Base-by-base conservation (phyloP, 2,113 vertebrate genomes). In the Eretmochelys imbricata region DNA sequence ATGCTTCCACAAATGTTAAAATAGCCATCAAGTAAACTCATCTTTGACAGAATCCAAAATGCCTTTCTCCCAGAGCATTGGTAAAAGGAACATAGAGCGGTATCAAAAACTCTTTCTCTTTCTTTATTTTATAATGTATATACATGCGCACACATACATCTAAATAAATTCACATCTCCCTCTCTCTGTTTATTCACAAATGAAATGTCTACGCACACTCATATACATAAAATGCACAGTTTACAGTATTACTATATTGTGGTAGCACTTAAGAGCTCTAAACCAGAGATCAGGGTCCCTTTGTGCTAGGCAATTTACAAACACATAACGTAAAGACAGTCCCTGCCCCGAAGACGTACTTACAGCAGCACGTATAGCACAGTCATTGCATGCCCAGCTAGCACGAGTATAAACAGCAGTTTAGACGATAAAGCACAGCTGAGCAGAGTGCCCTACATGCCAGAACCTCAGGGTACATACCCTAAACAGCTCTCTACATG, bases 11-110 rank as follows among this genome's bases (percentile, higher is more conserved):
- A 80, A 53, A 84, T 14, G 42, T 90, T 93, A 86, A 91, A 96
- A 94, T 13, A 94, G 72, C 46, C 91, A 94, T 55, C 14, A 82
- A 94, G 79, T 79, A 96, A 95, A 95, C 14, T 80, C 5, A 54
- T 6, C 9, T 50, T 35, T 14, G 48, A 95, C 7, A 89, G 90
- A 87, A 14, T 6, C 31, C 29, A 90, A 83, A 38, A 81, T 48
- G 13, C 69, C n/a, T 13, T 31, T 89, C 80, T 89, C 29, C 51
- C 84, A 48, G 80, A 72, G 87, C 49, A 80, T 2, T 50, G 46
- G 16, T 62, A 89, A 94, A 46, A 90, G 2, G 84, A 87, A 65
- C 2, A 93, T 49, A 62, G 8, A 65, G 3, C 48, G 31, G 7
- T 17, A 93, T 91, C 48, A 53, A 62, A 87, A 50, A 5, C 2